Percentiles rank a stretch among this genome's conserved stretches.
phyloP scores from a whole-genome alignment of 1,140 invertebrate species.

The Drosophila sucinea region DNA sequence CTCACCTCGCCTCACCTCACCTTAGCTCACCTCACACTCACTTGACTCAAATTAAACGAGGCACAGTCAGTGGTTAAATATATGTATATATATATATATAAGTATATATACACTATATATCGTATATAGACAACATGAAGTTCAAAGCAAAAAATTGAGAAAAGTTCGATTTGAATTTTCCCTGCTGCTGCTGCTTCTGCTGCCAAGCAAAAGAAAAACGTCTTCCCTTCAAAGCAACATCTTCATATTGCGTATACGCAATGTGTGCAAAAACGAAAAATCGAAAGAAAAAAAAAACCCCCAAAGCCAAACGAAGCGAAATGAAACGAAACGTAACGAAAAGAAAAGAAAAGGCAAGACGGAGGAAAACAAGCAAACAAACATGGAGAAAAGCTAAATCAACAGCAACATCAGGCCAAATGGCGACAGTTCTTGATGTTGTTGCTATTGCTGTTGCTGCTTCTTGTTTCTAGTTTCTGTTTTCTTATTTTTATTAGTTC shows the following conservation, averaged over 20 bases:
- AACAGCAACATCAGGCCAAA: constrained; percentile 51
- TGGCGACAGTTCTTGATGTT: constrained; percentile 60
- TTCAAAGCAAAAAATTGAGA: constrained; percentile 39
- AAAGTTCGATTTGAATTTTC: constrained; percentile 32
- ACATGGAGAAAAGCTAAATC: constrained; percentile 65
- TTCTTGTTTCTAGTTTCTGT: constrained; percentile 37
- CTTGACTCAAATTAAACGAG: constrained; percentile 77
- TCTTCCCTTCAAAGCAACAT: constrained; percentile 68
- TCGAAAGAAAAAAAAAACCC: constrained; percentile 15
- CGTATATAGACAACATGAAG: constrained; percentile 44
- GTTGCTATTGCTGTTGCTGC: constrained; percentile 20
- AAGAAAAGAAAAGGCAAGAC: constrained; percentile 19
- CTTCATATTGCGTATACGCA: constrained; percentile 75
- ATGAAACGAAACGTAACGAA: constrained; percentile 10
- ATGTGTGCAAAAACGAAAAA: constrained; percentile 58
- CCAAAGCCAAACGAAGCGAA: neutral
- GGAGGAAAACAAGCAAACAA: constrained; percentile 53
- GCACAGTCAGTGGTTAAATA: constrained; percentile 50
- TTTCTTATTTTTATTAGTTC: constrained; percentile 65
- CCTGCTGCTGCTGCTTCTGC: constrained; percentile 53
- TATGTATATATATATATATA: constrained; percentile 32
- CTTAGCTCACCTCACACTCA: constrained; percentile 40
- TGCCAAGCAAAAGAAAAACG: constrained; percentile 60
- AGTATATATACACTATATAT: neutral
- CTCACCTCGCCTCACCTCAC: neutral